Base-by-base conservation (phyloP, 2,888 invertebrate species). In the Idaea aversata region DNA sequence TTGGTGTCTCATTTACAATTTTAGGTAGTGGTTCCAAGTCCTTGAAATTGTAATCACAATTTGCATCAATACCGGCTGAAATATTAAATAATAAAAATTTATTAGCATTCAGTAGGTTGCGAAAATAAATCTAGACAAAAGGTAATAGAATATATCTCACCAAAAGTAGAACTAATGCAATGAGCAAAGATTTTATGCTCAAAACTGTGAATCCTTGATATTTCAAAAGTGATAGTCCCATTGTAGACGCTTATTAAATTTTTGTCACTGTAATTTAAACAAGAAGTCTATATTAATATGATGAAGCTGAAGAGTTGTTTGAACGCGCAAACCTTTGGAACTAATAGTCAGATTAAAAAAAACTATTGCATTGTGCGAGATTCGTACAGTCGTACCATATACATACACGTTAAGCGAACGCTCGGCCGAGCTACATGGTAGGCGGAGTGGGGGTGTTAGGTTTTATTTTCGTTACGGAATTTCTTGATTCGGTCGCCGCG, bases 91-190 rank as follows among this genome's bases (percentile, higher is more conserved):
- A 59, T 59, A 34, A 60, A 58, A 35, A n/a, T 62, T 4, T 15
- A 16, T 34, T 60, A 5, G 35, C 15, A 35, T 57, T n/a, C 58
- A 13, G 58, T 13, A 59, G 7, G n/a, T 47, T 47, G 7, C 47
- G 10, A 47, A 47, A 10, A 47, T 10, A 47, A 47, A 13, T 6
- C 10, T 4, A 47, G 47, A 47, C 47, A 47, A 47, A 47, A 47
- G 47, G 10, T 13, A 47, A 47, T 47, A 47, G 47, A 47, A 10
- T 38, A 34, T 5, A 4, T 75, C 77, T 84, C 84, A 95, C 95
- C 95, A 85, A 94, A 93, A 71, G 82, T 88, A 61, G 94, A 93
- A 75, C 95, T 95, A 61, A 95, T 88, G 69, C 95, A 93, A 78
- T 95, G 88, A 34, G 90, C 93, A 64, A 83, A 81, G 65, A 95